phyloP scores from a whole-genome alignment of 2,113 vertebrate species.

The Morphnarchus princeps region DNA sequence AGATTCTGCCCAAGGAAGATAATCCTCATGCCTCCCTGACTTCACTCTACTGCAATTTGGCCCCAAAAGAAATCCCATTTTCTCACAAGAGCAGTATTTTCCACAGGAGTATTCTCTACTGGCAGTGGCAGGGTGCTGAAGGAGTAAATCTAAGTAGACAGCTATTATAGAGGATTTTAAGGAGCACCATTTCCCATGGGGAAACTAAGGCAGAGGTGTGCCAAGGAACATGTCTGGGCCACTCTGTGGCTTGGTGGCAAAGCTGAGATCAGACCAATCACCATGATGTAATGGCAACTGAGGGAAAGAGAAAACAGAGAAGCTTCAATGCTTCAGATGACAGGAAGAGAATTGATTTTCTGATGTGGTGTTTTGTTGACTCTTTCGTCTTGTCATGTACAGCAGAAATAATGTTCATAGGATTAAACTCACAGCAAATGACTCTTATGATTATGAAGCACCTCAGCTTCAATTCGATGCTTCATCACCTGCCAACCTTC shows the following conservation, averaged over 20 bases:
- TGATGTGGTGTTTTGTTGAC: constrained; percentile 49
- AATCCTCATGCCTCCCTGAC: not conserved
- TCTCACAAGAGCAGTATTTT: not conserved
- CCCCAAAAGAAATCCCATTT: not conserved
- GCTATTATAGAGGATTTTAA: not conserved
- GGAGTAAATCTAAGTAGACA: not conserved
- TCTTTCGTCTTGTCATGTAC: constrained; percentile 46
- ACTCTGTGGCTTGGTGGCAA: not conserved
- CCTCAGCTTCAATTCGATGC: constrained; percentile 41
- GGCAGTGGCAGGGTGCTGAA: not conserved
- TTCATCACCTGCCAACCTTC: constrained; percentile 46
- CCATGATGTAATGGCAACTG: not conserved
- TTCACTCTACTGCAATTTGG: not conserved
- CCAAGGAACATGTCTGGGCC: not conserved
- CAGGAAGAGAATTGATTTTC: constrained; percentile 47
- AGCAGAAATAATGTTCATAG: constrained; percentile 22
- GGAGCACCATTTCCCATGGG: not conserved
- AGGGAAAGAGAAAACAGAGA: constrained; percentile 1
- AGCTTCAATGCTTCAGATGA: not conserved
- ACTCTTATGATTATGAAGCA: constrained; percentile 33
- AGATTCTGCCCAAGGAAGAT: not conserved
- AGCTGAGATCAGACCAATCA: not conserved
- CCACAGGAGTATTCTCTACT: not conserved
- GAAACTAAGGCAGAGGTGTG: not conserved
- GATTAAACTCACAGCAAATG: constrained; percentile 46